Evolutionary conservation across 2,888 invertebrate species (phyloP), one percentile per base, ranked within the genome.

Genomic region (Cartodere bifasciata): DNA sequence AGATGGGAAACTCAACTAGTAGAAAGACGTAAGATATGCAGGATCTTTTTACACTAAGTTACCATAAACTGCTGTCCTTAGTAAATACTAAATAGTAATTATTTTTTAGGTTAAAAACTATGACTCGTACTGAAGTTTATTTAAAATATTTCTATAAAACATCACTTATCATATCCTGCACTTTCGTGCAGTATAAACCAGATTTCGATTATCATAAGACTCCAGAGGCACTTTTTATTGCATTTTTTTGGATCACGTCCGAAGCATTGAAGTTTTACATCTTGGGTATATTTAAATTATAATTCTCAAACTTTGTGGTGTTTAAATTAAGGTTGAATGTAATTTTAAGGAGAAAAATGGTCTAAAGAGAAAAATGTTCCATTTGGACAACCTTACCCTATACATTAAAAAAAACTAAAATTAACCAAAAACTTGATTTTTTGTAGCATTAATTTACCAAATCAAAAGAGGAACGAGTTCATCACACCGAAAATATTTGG

Each of bases 401-500:
- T n/a, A n/a, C n/a, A n/a, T n/a, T 6, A 23, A 23, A 6, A 23
- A 23, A 6, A 23, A 23, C 12, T 23, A 13, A 13, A 13, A 23
- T 4, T 23, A 3, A 4, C 4, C 10, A 23, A 23, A 14, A 13
- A 14, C 22, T 16, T 15, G 5, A 9, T 23, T 23, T 17, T 16
- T 36, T 30, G 16, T 34, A 56, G 58, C 56, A 4, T 44, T 52
- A 13, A 37, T 56, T 7, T 45, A 63, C 40, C 61, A 63, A 46
- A 42, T 63, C 20, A 46, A 58, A 15, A 56, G 57, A 32, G 61
- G 60, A 1, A 50, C 48, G 27, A 55, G 53, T 3, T 61, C 59
- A 2, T 58, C 63, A 1, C 52, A 58, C 35, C 47, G 59, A 13
- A 67, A 65, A 40, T 65, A 65, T 44, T 55, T 62, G 25, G 66